Evolutionary conservation across 1,140 invertebrate species (phyloP).

Genomic region (Drosophila asahinai): DNA sequence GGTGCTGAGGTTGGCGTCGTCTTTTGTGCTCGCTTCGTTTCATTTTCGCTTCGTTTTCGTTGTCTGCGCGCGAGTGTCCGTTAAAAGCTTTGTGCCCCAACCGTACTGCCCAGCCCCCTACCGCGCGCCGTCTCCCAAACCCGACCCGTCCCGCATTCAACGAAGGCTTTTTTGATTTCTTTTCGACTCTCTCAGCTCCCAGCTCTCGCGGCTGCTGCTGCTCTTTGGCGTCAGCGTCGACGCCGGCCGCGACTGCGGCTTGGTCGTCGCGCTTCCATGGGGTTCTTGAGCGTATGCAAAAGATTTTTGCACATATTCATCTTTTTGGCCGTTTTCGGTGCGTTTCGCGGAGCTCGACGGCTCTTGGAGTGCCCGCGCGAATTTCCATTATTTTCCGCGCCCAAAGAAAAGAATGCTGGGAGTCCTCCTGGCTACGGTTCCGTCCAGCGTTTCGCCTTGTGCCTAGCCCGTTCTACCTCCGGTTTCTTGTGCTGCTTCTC

Average conservation of each 20-base stretch:
- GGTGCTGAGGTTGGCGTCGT: conserved; percentile 52
- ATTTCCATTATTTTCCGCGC: conserved; percentile 70
- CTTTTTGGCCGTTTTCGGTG: conserved; percentile 85
- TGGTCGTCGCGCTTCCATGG: conserved; percentile 68
- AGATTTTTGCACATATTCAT: conserved; percentile 85
- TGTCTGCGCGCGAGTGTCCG: conserved; percentile 70
- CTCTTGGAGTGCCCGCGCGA: conserved; percentile 51
- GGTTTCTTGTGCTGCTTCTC: not conserved
- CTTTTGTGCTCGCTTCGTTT: conserved; percentile 68
- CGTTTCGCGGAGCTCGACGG: conserved; percentile 80
- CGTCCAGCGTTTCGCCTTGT: conserved; percentile 5
- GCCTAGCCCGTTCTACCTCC: not conserved
- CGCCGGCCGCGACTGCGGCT: conserved; percentile 48
- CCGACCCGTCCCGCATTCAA: not conserved
- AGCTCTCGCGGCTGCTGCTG: conserved; percentile 37
- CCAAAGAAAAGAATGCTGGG: conserved; percentile 52
- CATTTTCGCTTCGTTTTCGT: conserved; percentile 63
- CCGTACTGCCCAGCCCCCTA: conserved; percentile 42
- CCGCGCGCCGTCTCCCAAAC: conserved; percentile 2
- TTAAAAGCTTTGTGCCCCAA: conserved; percentile 70
- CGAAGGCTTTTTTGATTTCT: conserved; percentile 43
- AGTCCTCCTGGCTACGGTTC: conserved; percentile 1
- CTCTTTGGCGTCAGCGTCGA: conserved; percentile 29
- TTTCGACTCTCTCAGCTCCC: conserved; percentile 47
- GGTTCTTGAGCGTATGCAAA: conserved; percentile 85